Conservation (phyloP, 2,888 invertebrate species). For the Tholera decimalis region DNA sequence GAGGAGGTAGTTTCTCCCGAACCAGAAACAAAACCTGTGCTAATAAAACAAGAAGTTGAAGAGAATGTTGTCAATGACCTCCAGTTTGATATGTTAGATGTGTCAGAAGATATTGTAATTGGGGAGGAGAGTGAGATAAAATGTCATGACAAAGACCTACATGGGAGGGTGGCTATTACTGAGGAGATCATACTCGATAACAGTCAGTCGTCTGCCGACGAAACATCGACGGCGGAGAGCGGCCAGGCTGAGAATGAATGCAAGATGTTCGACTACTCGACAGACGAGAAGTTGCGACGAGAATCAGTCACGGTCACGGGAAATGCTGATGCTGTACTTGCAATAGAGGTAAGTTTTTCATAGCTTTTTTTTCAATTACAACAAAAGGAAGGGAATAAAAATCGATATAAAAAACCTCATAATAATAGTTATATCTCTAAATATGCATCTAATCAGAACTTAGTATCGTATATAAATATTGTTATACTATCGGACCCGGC, state of each 20-base stretch:
- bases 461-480: no score
- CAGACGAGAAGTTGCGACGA: slow-evolving; percentile 81
- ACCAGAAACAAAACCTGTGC: slow-evolving; percentile 7
- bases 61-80: slow-evolving; percentile 75
- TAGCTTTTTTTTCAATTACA: neutral
- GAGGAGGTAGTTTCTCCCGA: neutral
- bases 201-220: slow-evolving; percentile 81
- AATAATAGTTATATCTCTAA: no score
- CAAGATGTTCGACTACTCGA: slow-evolving; percentile 84
- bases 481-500: no score
- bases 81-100: slow-evolving; percentile 88
- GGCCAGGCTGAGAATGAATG: slow-evolving; percentile 74
- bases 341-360: slow-evolving; percentile 81
- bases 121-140: slow-evolving; percentile 82
- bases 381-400: slow-evolving; percentile 1
- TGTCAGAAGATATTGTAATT: slow-evolving; percentile 87
- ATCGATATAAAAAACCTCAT: neutral
- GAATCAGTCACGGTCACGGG: slow-evolving; percentile 82
- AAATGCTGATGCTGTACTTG: slow-evolving; percentile 86
- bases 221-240: slow-evolving; percentile 57
- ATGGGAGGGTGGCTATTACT: slow-evolving; percentile 68
- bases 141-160: slow-evolving; percentile 71
- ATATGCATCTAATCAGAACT: no score
- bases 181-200: slow-evolving; percentile 87
- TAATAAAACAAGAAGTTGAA: slow-evolving; percentile 52